Conservation (phyloP, 2,113 vertebrate species). For the Rafetus swinhoei region DNA sequence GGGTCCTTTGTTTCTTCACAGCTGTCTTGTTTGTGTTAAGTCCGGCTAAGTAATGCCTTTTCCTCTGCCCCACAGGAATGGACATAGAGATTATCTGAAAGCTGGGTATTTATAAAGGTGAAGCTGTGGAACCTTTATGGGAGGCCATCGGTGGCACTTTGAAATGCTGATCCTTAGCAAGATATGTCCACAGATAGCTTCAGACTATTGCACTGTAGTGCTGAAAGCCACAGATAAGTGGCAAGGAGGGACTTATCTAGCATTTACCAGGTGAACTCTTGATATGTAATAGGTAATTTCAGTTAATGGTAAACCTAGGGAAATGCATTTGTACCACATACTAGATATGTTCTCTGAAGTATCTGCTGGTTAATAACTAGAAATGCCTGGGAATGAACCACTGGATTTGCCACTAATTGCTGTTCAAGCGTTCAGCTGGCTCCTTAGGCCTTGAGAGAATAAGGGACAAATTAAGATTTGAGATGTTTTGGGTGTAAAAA, state of each 20-base stretch:
- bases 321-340: neutral
- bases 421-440: neutral
- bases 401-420: neutral
- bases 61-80: neutral
- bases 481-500: constrained; percentile 8
- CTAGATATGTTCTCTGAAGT: neutral
- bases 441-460: constrained; percentile 27
- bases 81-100: neutral
- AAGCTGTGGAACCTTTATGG: too few species aligned
- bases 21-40: neutral
- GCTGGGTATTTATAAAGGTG: too few species aligned
- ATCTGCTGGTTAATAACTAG: neutral
- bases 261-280: neutral
- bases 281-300: neutral
- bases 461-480: constrained; percentile 23
- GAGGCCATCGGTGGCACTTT: too few species aligned
- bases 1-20: neutral
- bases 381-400: neutral
- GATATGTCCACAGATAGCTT: neutral
- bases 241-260: neutral
- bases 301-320: neutral
- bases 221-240: neutral
- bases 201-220: neutral
- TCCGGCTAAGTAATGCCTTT: neutral
- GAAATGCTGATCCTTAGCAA: neutral